phyloP scores from a whole-genome alignment of 2,888 invertebrate genomes.

The Ennomos quercinarius region DNA sequence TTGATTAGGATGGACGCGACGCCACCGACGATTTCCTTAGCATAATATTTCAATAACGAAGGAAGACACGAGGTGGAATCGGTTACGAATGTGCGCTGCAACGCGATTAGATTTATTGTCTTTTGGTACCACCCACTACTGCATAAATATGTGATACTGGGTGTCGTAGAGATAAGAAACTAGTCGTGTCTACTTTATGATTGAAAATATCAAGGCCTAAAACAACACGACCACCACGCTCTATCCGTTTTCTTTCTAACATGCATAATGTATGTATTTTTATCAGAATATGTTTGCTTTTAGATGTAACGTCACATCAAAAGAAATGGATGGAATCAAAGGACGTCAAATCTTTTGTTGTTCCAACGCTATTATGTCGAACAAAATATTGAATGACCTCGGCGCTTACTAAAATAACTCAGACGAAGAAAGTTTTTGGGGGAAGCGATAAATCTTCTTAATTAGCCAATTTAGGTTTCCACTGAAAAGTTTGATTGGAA shows the following conservation, averaged over 20 bases:
- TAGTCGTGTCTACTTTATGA: constrained; percentile 3
- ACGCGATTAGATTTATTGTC: constrained; percentile 27
- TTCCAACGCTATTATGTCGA: constrained; percentile 54
- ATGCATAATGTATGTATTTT: not conserved
- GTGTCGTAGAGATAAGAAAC: constrained; percentile 11
- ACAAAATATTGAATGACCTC: constrained; percentile 71
- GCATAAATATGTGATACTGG: constrained; percentile 17
- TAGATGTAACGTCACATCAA: constrained; percentile 65
- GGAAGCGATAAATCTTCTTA: constrained; percentile 80
- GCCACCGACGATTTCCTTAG: constrained; percentile 57
- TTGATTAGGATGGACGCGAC: constrained; percentile 68
- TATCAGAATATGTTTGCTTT: constrained; percentile 28
- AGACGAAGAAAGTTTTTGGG: constrained; percentile 59
- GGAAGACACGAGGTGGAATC: constrained; percentile 42
- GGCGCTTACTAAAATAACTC: constrained; percentile 63
- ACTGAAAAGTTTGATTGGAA: constrained; percentile 74
- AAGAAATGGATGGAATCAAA: constrained; percentile 63
- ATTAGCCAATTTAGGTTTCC: constrained; percentile 77
- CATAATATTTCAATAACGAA: constrained; percentile 61
- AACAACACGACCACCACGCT: not conserved
- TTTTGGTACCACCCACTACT: constrained; percentile 25
- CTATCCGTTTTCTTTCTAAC: not conserved
- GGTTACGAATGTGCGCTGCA: constrained; percentile 28
- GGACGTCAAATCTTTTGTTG: constrained; percentile 52
- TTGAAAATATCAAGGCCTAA: constrained; percentile 6